A percentile compares a stretch with the other conserved stretches of the same genome.
Evolutionary conservation across 2,888 invertebrate species (phyloP).

Genomic region (Actias luna): DNA sequence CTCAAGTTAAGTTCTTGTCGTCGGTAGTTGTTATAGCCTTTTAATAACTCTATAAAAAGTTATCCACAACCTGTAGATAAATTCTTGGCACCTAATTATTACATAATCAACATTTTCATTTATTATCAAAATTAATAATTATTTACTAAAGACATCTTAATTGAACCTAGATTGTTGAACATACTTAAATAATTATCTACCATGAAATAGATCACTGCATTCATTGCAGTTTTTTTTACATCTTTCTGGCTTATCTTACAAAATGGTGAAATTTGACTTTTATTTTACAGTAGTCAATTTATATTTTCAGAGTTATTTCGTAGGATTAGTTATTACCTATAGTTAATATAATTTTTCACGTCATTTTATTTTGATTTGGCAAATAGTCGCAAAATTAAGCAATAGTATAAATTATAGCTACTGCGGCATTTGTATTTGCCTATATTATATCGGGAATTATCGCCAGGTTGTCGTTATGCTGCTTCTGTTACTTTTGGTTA

Average conservation of each 20-base stretch:
- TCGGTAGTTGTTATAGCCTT: not conserved
- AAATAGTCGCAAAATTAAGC: too few species aligned
- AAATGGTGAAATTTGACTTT: not conserved
- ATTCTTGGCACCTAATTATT: not conserved
- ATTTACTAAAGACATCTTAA: not conserved
- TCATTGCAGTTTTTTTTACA: not conserved
- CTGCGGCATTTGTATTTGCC: not conserved
- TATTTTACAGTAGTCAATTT: not conserved
- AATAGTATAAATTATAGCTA: not conserved
- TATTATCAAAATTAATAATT: not conserved
- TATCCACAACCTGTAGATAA: not conserved
- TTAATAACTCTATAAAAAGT: not conserved
- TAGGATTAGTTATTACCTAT: too few species aligned
- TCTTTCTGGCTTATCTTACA: not conserved
- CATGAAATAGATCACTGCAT: not conserved
- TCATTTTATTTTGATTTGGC: too few species aligned
- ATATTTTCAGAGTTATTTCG: too few species aligned
- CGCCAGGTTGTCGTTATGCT: not conserved
- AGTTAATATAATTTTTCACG: too few species aligned
- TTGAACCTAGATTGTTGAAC: not conserved
- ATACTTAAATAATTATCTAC: not conserved
- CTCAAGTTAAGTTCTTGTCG: not conserved
- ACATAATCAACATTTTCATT: not conserved
- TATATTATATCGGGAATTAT: not conserved
- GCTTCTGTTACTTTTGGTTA: not conserved